Evolutionary conservation across 1,140 invertebrate species (phyloP), one percentile per base, ranked within the genome.

Genomic region (Bombus superbus): DNA sequence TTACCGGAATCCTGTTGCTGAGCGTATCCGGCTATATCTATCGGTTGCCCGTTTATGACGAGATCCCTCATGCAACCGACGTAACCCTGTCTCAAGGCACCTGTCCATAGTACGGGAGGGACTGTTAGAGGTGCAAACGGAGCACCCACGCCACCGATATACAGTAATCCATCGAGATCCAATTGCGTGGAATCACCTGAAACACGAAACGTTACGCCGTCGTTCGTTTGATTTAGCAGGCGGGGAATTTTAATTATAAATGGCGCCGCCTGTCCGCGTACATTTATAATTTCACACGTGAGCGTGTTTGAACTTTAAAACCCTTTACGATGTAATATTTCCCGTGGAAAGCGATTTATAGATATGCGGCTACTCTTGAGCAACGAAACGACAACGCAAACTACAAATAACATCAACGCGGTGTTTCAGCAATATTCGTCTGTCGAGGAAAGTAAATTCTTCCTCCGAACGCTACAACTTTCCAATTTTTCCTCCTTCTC

Each of bases 11-110:
- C 98, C 95, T 99, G 98, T 89, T 98, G 97, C 86, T 97, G 96
- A 15, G 98, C 98, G 94, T 97, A 98, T 44, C 97, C 97, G 25
- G 98, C 98, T 81, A 99, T 97, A 94, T 99, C 99, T 79, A 99
- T 96, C 28, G 98, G 97, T 88, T 98, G 97, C n/a, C 98, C 98
- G 95, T 99, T 99, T 91, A 99, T 96, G 87, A 98, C 96, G 88
- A 99, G 96, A 94, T 99, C 99, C 91, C 98, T 96, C 92, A 99
- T 96, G 94, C 99, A 99, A 6, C 99, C 99, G 3, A 99, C 98
- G 92, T 98, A 99, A 25, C 99, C 99, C 91, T 98, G 97, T 78
- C 97, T 96, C 40, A 99, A 94, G 11, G 97, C 97, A 0, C 97
- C 98, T 9, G 98, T 98, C 99, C 99, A 99, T 62, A 99, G 94